phyloP scores from a whole-genome alignment of 2,113 vertebrate genomes.

The Notarius lentiginosus region DNA sequence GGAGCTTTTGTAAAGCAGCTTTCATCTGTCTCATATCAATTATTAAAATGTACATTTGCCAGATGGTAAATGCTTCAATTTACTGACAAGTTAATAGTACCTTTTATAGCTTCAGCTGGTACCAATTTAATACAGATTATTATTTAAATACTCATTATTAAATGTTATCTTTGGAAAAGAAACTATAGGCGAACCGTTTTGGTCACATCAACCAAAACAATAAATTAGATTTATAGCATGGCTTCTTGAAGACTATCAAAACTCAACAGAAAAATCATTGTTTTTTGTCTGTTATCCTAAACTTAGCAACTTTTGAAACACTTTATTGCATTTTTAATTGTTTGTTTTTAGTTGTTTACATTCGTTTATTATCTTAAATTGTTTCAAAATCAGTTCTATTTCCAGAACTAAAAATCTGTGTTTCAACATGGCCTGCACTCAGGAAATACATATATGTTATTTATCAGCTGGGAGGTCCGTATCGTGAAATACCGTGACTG shows the following conservation, averaged over 20 bases:
- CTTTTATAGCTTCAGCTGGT: background rate
- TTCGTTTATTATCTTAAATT: background rate
- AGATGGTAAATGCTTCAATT: background rate
- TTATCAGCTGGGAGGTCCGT: too few species aligned
- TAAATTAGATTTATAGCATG: background rate
- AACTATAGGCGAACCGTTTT: background rate
- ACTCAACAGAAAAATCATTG: background rate
- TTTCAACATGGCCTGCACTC: background rate
- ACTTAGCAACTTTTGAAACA: background rate
- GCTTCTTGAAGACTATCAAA: background rate
- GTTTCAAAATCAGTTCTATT: background rate
- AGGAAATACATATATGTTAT: background rate
- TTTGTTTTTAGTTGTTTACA: background rate
- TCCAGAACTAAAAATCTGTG: background rate
- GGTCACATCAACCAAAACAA: background rate
- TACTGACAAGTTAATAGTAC: background rate
- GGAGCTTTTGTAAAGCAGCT: background rate
- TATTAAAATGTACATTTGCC: conserved; percentile 27
- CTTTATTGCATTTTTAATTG: background rate
- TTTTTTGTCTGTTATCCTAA: background rate
- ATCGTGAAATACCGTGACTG: too few species aligned
- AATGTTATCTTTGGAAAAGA: background rate
- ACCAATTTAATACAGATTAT: background rate
- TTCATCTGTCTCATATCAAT: conserved; percentile 28
- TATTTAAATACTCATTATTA: background rate